Evolutionary conservation across 2,888 invertebrate species (phyloP).

Genomic region (Leptothorax acervorum): DNA sequence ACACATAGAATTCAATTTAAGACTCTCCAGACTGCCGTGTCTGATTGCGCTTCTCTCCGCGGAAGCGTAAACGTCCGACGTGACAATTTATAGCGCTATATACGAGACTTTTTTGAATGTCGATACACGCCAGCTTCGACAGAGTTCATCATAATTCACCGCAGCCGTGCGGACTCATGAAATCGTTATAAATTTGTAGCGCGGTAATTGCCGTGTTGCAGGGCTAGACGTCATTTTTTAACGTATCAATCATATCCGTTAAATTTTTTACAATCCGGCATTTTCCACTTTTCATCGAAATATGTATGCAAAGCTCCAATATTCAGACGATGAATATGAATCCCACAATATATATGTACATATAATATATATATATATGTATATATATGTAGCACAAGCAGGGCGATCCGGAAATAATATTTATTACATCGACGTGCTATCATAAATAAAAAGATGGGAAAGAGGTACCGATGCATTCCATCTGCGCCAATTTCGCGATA

Average conservation of each 20-base stretch:
- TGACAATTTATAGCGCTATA: background rate
- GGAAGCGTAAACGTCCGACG: background rate
- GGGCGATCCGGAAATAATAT: constrained; percentile 29
- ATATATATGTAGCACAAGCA: background rate
- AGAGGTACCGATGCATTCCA: constrained; percentile 29
- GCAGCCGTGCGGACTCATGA: background rate
- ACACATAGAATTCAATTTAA: background rate
- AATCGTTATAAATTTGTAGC: constrained; percentile 47
- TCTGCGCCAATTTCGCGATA: constrained; percentile 38
- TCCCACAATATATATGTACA: background rate
- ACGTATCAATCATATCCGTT: constrained; percentile 32
- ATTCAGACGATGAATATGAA: constrained; percentile 43
- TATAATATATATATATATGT: background rate
- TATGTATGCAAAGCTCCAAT: constrained; percentile 1
- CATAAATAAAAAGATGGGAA: constrained; percentile 48
- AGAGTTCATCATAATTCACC: constrained; percentile 7
- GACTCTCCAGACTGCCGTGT: background rate
- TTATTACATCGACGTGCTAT: constrained; percentile 37
- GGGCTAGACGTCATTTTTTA: constrained; percentile 28
- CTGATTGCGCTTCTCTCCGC: background rate
- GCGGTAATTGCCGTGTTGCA: constrained; percentile 3
- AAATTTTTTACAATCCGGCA: constrained; percentile 28
- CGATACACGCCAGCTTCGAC: background rate
- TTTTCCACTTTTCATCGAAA: constrained; percentile 52
- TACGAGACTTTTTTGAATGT: background rate